Evolutionary conservation across 2,888 invertebrate species (phyloP).

Genomic region (Amblyjoppa proteus): DNA sequence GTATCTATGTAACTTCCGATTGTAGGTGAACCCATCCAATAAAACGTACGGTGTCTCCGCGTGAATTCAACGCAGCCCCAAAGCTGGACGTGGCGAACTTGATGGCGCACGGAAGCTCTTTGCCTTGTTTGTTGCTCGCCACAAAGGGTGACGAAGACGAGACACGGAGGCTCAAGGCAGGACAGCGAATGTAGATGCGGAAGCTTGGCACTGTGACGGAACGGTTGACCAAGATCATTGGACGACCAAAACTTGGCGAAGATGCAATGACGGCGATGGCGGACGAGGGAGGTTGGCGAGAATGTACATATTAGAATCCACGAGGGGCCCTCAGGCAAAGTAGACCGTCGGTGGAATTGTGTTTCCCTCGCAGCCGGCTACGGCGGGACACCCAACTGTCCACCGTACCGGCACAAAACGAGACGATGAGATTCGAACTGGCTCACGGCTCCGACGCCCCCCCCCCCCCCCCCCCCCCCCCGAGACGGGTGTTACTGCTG

Average conservation of each 20-base stretch:
- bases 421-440: neutral
- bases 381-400: neutral
- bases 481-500: neutral
- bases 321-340: neutral
- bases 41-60: neutral
- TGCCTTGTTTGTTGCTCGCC: slow-evolving; percentile 7
- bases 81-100: slow-evolving; percentile 8
- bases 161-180: neutral
- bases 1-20: too few relatives aligned
- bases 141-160: neutral
- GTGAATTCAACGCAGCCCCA: too few relatives aligned
- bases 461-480: slow-evolving; percentile 6
- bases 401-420: neutral
- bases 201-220: neutral
- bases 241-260: neutral
- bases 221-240: neutral
- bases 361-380: neutral
- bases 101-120: slow-evolving; percentile 36
- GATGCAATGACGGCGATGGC: neutral
- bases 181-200: neutral
- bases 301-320: neutral
- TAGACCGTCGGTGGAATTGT: neutral
- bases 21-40: too few relatives aligned
- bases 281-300: neutral
- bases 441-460: neutral